A percentile compares a stretch with the other conserved stretches of the same genome.
These are phyloP conservation scores for Drosophila rellima DNA, from an alignment of 2,888 invertebrate species.

Conservation along the genomic window DNA sequence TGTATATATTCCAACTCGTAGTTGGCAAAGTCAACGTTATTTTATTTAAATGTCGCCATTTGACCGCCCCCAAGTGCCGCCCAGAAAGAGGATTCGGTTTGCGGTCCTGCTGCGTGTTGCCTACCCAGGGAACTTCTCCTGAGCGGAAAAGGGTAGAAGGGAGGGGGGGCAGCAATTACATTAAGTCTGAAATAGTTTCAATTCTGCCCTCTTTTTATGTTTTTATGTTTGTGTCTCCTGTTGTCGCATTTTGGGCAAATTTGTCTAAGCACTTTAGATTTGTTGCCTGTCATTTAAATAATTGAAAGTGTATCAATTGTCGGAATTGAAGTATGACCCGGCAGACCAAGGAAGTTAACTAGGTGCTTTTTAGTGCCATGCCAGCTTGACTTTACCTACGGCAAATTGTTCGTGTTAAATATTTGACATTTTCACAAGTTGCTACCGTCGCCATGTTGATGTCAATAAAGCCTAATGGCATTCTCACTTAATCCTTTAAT, in stretches of 20 bases:
- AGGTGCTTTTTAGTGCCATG: not conserved
- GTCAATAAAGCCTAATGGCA: constrained; percentile 73
- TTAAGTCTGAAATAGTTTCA: constrained; percentile 57
- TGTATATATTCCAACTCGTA: not conserved
- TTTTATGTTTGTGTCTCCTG: constrained; percentile 12
- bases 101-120: constrained; percentile 37
- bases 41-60: constrained; percentile 56
- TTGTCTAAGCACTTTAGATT: constrained; percentile 72
- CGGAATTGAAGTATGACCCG: constrained; percentile 12
- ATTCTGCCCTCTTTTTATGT: constrained; percentile 13
- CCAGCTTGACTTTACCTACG: not conserved
- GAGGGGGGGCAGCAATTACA: constrained; percentile 64
- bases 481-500: constrained; percentile 76
- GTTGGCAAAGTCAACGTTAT: constrained; percentile 41
- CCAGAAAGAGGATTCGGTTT: constrained; percentile 20
- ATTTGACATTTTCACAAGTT: constrained; percentile 21
- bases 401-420: constrained; percentile 5
- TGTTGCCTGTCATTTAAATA: constrained; percentile 73
- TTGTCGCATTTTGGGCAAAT: constrained; percentile 47
- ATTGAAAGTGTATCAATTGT: constrained; percentile 69
- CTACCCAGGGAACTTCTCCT: not conserved
- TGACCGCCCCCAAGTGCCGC: constrained; percentile 54
- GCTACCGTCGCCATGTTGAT: constrained; percentile 27
- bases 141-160: not conserved
- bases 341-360: not conserved